Base-by-base conservation (phyloP, 2,797 vertebrate species). In the Acipenser transmontanus region DNA sequence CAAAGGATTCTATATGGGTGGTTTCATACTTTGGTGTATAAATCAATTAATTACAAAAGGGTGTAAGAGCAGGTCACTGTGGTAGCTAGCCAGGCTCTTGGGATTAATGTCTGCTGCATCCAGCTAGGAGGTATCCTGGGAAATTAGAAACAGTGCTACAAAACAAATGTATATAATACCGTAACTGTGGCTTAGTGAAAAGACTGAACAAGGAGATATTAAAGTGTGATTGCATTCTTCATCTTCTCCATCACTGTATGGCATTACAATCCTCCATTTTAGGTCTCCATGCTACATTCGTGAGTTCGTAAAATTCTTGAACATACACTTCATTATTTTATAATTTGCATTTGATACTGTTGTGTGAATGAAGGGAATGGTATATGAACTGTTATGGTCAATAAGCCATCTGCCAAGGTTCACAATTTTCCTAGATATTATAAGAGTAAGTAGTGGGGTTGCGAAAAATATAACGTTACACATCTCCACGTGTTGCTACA, bases 121-220 rank as follows among this genome's bases (percentile, higher is more conserved):
- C 12, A 57, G 54, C 12, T 57, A 13, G 14, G 54, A 6, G 50
- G 12, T n/a, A 57, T n/a, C 54, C 14, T 57, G 54, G 54, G 54
- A 57, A 57, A 57, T 57, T 57, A 57, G 14, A n/a, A 11, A 52
- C 50, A 57, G 12, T 57, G 54, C 12, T 57, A 57, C 54, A 57
- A 11, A 57, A 8, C 51, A 8, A 52, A 52, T 12, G 14, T n/a
- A 57, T 57, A 57, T 12, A 7, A 57, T n/a, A 57, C 11, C 7
- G 50, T 57, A 57, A 57, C 54, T 57, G 7, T 57, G 8, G 12
- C 12, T n/a, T 6, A 13, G 9, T 57, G 14, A 57, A 57, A 57
- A n/a, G 12, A 57, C 54, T 57, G 12, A 7, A 34, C 34, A 34
- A 34, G 4, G 34, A 34, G 34, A 34, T 34, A 3, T 34, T 34